Conservation (phyloP, 1,140 invertebrate species). For the Paraescarpia echinospica region DNA sequence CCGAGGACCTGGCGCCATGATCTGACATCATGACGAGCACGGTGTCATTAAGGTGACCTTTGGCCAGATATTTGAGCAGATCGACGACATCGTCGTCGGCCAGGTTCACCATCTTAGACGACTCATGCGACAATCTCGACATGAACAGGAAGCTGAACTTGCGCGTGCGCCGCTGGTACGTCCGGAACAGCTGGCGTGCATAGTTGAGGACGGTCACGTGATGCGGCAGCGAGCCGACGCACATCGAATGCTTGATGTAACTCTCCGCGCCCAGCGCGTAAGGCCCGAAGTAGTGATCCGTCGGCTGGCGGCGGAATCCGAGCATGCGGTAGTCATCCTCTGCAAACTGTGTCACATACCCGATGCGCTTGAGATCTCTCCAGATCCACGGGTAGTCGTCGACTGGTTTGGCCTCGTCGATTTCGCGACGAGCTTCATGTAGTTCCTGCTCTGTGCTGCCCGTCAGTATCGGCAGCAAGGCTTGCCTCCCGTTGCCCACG, state of each 20-base stretch:
- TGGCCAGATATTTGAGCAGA: conserved; percentile 35
- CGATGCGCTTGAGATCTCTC: conserved; percentile 59
- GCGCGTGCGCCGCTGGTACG: conserved; percentile 19
- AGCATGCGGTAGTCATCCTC: conserved; percentile 96
- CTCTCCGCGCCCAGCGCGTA: conserved; percentile 65
- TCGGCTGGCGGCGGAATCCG: conserved; percentile 82
- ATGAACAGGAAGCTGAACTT: conserved; percentile 30
- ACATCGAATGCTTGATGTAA: conserved; percentile 59
- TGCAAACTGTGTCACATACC: conserved; percentile 70
- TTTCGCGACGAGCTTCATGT: conserved; percentile 80
- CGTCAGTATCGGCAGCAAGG: conserved; percentile 86
- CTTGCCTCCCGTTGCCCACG: conserved; percentile 93
- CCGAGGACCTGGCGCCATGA: conserved; percentile 67
- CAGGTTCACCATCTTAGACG: conserved; percentile 51
- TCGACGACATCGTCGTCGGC: conserved; percentile 35
- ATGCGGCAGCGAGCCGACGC: conserved; percentile 75
- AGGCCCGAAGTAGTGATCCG: conserved; percentile 86
- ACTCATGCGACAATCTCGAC: conserved; percentile 36
- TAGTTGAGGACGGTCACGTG: conserved; percentile 74
- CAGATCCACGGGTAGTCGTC: conserved; percentile 70
- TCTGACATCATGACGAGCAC: conserved; percentile 43
- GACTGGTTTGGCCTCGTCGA: too few species aligned
- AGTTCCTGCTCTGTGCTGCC: conserved; percentile 83
- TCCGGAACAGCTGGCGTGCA: conserved; percentile 62
- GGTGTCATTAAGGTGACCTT: conserved; percentile 36